These are phyloP conservation scores for Anoplolepis gracilipes DNA, from an alignment of 1,140 invertebrate species.

Conservation along the genomic window DNA sequence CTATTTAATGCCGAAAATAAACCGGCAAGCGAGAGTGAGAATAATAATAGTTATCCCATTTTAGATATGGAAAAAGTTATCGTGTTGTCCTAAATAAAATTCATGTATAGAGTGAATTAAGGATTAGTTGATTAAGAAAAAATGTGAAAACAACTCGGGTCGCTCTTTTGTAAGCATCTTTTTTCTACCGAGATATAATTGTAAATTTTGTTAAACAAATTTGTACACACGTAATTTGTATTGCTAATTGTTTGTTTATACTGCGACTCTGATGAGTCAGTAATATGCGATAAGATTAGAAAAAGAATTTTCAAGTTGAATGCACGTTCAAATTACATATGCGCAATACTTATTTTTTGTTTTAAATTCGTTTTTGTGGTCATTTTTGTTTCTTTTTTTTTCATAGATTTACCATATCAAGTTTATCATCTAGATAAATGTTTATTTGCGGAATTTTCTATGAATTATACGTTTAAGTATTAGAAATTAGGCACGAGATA, in stretches of 20 bases:
- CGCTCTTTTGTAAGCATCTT: constrained; percentile 57
- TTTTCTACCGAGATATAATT: constrained; percentile 72
- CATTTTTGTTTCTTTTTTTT: constrained; percentile 31
- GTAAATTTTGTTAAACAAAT: constrained; percentile 78
- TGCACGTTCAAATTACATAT: constrained; percentile 5
- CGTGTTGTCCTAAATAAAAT: constrained; percentile 58
- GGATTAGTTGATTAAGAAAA: constrained; percentile 37
- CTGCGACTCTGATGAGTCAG: constrained; percentile 4
- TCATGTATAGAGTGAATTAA: constrained; percentile 53
- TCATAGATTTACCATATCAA: constrained; percentile 4
- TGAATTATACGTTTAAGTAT: constrained; percentile 38
- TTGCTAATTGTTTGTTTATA: constrained; percentile 65
- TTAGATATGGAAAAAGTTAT: constrained; percentile 57
- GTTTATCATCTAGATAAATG: constrained; percentile 28
- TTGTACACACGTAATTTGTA: constrained; percentile 70
- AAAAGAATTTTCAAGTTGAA: constrained; percentile 13
- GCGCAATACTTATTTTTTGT: constrained; percentile 18
- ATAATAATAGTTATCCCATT: constrained; percentile 57
- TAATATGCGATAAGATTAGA: constrained; percentile 12
- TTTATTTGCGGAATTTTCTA: constrained; percentile 51
- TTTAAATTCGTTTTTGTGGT: constrained; percentile 3
- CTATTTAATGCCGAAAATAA: not conserved
- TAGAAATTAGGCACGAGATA: constrained; percentile 17
- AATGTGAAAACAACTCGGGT: constrained; percentile 16
- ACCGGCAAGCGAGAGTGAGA: constrained; percentile 47